A percentile compares a stretch with the other conserved stretches of the same genome.
phyloP scores from a whole-genome alignment of 1,140 invertebrate species.

The Tigriopus japonicus region DNA sequence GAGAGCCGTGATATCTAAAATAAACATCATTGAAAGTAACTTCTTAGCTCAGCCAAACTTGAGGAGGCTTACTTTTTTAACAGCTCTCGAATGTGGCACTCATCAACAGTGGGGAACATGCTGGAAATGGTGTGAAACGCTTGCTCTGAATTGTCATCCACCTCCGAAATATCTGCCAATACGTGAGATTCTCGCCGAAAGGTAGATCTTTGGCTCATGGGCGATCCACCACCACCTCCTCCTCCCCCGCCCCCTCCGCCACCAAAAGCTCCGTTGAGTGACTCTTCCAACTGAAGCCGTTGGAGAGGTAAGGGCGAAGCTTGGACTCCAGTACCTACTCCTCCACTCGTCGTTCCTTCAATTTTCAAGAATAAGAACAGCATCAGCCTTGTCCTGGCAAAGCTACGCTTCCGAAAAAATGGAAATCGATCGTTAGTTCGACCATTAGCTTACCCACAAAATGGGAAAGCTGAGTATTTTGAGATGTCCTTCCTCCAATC shows the following conservation, averaged over 20 bases:
- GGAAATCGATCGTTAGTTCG: too few species aligned
- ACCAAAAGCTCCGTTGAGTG: not conserved
- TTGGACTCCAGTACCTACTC: not conserved
- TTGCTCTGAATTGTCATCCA: constrained; percentile 19
- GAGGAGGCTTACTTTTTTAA: constrained; percentile 57
- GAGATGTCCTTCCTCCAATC: too few species aligned
- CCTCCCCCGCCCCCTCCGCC: too few species aligned
- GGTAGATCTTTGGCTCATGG: constrained; percentile 6
- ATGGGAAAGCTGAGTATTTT: too few species aligned
- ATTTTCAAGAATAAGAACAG: too few species aligned
- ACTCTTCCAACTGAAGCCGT: constrained; percentile 7
- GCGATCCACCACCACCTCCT: not conserved
- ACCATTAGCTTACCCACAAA: too few species aligned
- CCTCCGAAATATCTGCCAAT: constrained; percentile 1
- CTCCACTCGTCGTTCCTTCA: not conserved
- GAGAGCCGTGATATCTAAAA: constrained; percentile 79
- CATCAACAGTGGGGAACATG: constrained; percentile 76
- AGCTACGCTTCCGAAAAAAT: too few species aligned
- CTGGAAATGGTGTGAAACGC: constrained; percentile 58
- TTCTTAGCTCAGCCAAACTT: too few species aligned
- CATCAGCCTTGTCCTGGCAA: too few species aligned
- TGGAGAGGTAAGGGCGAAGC: not conserved
- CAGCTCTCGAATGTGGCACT: constrained; percentile 63
- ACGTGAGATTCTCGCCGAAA: not conserved
- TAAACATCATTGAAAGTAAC: too few species aligned